These are phyloP conservation scores for Dexiosoma caninum DNA, from an alignment of 2,888 invertebrate genomes.

Conservation along the genomic window DNA sequence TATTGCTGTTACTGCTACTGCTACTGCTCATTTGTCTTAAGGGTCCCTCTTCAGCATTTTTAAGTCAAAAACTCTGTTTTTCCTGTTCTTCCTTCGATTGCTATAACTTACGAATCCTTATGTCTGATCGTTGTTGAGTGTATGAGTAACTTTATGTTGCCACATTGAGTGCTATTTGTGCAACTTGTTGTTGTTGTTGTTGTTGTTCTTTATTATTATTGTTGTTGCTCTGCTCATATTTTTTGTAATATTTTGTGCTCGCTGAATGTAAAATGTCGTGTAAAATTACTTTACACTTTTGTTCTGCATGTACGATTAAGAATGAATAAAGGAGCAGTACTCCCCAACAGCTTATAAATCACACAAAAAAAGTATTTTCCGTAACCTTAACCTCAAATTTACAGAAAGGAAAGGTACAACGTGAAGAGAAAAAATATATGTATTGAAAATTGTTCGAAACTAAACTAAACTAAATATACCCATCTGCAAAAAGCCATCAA, in stretches of 20 bases:
- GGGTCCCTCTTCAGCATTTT: conserved; percentile 72
- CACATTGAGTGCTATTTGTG: not conserved
- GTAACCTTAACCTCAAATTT: conserved; percentile 57
- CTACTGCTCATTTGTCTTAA: conserved; percentile 43
- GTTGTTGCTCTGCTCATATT: too few relatives aligned
- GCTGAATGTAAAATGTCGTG: conserved; percentile 67
- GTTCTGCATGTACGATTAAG: conserved; percentile 44
- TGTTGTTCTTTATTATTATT: too few relatives aligned
- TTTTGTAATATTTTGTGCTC: conserved; percentile 47
- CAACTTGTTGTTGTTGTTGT: not conserved
- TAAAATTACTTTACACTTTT: conserved; percentile 66
- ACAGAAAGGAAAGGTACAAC: not conserved
- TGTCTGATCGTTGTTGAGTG: not conserved
- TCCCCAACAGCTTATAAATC: conserved; percentile 66
- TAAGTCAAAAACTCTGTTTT: conserved; percentile 68
- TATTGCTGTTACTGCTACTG: not conserved
- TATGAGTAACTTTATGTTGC: conserved; percentile 21
- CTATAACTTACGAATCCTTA: not conserved
- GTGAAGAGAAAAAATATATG: too few relatives aligned
- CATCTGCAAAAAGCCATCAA: conserved; percentile 30
- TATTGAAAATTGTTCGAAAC: too few relatives aligned
- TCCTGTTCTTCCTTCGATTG: not conserved
- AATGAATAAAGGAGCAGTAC: conserved; percentile 36
- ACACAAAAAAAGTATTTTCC: conserved; percentile 55
- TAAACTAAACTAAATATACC: conserved; percentile 1